Base-by-base conservation (phyloP, 2,888 invertebrate genomes). In the Drosophila sordidula region DNA sequence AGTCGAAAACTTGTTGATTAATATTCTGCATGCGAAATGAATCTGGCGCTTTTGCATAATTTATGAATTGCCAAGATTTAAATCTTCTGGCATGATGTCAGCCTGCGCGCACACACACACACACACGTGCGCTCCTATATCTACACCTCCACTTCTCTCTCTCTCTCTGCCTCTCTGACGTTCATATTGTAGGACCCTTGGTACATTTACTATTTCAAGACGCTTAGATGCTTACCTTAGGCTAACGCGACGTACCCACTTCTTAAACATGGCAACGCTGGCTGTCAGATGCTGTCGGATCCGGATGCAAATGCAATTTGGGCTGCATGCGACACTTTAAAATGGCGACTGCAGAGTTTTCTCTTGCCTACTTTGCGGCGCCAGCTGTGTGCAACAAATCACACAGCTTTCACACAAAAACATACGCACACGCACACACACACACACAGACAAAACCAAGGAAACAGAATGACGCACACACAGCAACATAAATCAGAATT, bases 181-280 rank as follows among this genome's bases (percentile, higher is more conserved):
- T 3, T 29, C 9, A 29, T 29, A 29, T 9, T n/a, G 47, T 32
- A 18, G 36, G 42, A 36, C 59, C 45, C 50, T 25, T 45, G 32
- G 56, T 38, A 69, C 85, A 71, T 78, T 81, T 72, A 65, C 56
- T 69, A 71, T 81, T 78, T 61, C 75, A 71, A 79, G 47, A 56
- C 39, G 59, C 22, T 36, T 12, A 42, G 47, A 25, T 59, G 75
- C 90, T 91, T 89, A 91, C 91, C 92, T 91, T 73, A 91, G 86
- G 76, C 91, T 91, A 45, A 91, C 91, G 62, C 92, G 92, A 67
- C 92, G 92, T 77, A 91, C 91, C 91, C 91, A 91, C 87, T 91
- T 92, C 80, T 89, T 91, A 59, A 92, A 88, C 91, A 91, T 91
- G 77, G 75, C 69, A 75, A 74, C 69, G 42, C 78, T 73, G 78